phyloP scores from a whole-genome alignment of 35 echinoderm and acorn worm species.

The Anneissia japonica region DNA sequence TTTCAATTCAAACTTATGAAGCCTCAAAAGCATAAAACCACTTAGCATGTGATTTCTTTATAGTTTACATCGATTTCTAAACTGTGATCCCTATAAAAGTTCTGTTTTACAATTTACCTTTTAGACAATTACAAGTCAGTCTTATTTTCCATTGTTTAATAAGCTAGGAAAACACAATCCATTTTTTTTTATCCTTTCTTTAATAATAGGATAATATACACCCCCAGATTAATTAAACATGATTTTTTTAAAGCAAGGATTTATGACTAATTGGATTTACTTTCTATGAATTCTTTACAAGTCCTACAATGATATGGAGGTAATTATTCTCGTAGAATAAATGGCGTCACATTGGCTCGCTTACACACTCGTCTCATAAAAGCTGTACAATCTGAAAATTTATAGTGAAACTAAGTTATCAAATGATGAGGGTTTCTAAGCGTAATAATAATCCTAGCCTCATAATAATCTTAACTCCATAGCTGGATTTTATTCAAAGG shows the following conservation, averaged over 20 bases:
- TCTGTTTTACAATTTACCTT: background rate
- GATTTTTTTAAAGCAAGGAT: background rate
- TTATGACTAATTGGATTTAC: background rate
- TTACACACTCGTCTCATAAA: background rate
- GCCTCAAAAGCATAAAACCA: background rate
- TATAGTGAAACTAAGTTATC: background rate
- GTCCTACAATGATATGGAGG: background rate
- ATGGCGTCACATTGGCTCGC: background rate
- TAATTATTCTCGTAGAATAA: background rate
- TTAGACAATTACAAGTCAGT: background rate
- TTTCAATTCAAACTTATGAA: background rate
- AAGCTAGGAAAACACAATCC: background rate
- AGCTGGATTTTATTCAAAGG: too few species aligned
- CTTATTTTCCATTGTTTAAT: slow-evolving; percentile 3
- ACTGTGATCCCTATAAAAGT: background rate
- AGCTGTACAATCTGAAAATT: background rate
- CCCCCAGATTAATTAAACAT: background rate
- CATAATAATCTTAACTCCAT: too few species aligned
- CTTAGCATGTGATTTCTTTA: background rate
- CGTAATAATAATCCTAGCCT: too few species aligned
- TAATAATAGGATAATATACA: background rate
- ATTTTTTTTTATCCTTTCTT: background rate
- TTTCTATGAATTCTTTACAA: background rate
- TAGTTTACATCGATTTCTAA: background rate
- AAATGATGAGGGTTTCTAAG: background rate